Evolutionary conservation across 2,113 vertebrate species (phyloP), one percentile per base, ranked within the genome.

Genomic region (Gambusia holbrooki): DNA sequence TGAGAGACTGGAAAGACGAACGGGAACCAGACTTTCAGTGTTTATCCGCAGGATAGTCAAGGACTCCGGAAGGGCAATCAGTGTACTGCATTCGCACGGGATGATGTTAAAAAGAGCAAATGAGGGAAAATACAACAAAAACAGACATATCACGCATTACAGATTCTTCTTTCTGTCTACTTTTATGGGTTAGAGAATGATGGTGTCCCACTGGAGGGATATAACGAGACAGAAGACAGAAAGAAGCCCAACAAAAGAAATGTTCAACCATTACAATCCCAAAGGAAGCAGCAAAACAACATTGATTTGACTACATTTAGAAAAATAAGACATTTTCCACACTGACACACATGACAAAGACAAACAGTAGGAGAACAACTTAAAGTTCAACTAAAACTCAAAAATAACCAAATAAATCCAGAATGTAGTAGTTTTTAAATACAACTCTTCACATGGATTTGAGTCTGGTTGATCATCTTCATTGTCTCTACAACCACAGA

Each of bases 1-100:
- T 63, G 40, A 87, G 77, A 45, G 58, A 77, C 78, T 82, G 85
- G 81, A 87, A 81, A 73, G 76, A 75, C 5, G 42, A 87, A 86
- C 78, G 62, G 88, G 87, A 91, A 88, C 64, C 64, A 11, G 77
- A 54, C 83, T 70, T 58, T 76, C 3, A 22, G 37, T 40, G 40
- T 68, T 80, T 67, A 76, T 73, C 72, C 33, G 64, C 32, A 66
- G 35, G 19, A n/a, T 12, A 66, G 64, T 71, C 54, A 67, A 69
- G 54, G 27, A 68, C 69, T 64, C 45, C 37, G 51, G 30, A 7
- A 7, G 30, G n/a, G 48, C 78, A 69, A 69, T 67, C 64, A 54
- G 61, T 15, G 74, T 14, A 28, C 48, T 63, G 54, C 12, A 54
- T 5, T 19, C 12, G 10, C 67, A 68, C 5, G 1, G 83, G 80